Evolutionary conservation across 2,888 invertebrate species (phyloP).

Genomic region (Nephrotoma appendiculata): DNA sequence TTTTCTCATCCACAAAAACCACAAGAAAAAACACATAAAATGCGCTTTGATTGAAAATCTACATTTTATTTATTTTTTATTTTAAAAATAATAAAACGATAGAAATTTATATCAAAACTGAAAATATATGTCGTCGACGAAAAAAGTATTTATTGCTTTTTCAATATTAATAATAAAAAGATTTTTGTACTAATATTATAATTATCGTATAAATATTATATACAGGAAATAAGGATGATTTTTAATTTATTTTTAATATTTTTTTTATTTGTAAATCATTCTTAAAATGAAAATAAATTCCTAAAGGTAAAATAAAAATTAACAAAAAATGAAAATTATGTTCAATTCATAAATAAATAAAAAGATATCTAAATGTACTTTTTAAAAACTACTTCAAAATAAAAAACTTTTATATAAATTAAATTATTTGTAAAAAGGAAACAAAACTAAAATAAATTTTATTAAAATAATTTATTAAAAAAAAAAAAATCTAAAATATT

Average conservation of each 20-base stretch:
- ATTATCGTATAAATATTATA: background rate
- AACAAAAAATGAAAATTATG: background rate
- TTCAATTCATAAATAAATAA: background rate
- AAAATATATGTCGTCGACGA: background rate
- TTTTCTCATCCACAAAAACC: background rate
- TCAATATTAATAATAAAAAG: background rate
- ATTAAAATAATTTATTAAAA: background rate
- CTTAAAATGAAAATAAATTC: background rate
- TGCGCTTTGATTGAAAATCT: background rate
- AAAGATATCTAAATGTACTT: slow-evolving; percentile 2
- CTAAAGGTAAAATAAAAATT: background rate
- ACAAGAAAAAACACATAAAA: background rate
- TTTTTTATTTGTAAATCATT: background rate
- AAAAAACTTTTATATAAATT: background rate
- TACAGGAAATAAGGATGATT: background rate
- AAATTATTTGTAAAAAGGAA: background rate
- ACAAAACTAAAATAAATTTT: background rate
- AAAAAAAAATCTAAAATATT: background rate
- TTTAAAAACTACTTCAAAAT: slow-evolving; percentile 1
- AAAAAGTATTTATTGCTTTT: background rate
- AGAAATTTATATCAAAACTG: background rate
- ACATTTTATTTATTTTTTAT: background rate
- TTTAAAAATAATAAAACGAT: background rate
- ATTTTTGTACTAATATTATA: background rate
- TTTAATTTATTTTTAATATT: background rate